These are phyloP conservation scores for Clarias macrocephalus DNA, from an alignment of 2,113 vertebrate genomes.

Conservation along the genomic window DNA sequence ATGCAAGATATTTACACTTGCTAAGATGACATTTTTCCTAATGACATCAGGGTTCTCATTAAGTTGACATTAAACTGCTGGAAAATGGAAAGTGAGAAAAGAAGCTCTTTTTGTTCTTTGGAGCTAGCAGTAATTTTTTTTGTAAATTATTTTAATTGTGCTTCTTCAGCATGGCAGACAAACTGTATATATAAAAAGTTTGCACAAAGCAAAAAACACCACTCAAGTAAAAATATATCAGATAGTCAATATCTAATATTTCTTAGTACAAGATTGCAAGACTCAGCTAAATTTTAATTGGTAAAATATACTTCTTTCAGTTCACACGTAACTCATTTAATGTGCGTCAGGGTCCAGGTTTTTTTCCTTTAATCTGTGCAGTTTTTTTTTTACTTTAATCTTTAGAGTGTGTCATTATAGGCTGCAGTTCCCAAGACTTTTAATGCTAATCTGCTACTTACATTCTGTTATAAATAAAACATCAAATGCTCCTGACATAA, in stretches of 20 bases:
- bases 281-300: neutral
- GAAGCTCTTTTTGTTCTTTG: neutral
- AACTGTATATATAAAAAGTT: neutral
- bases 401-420: neutral
- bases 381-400: neutral
- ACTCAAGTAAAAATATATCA: neutral
- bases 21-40: too few relatives aligned
- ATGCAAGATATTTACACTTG: too few relatives aligned
- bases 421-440: neutral
- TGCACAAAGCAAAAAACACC: neutral
- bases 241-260: neutral
- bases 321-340: too few relatives aligned
- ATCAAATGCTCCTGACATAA: neutral
- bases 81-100: neutral
- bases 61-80: neutral
- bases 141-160: neutral
- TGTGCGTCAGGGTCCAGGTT: neutral
- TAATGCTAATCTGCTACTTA: slow-evolving; percentile 33
- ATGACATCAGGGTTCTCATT: neutral
- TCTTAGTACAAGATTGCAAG: neutral
- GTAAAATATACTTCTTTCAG: neutral
- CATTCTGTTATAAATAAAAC: slow-evolving; percentile 33
- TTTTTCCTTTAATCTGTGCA: neutral
- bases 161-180: neutral
- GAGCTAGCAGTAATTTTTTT: neutral